phyloP scores from a whole-genome alignment of 1,140 invertebrate genomes.

The Rhyzopertha dominica region DNA sequence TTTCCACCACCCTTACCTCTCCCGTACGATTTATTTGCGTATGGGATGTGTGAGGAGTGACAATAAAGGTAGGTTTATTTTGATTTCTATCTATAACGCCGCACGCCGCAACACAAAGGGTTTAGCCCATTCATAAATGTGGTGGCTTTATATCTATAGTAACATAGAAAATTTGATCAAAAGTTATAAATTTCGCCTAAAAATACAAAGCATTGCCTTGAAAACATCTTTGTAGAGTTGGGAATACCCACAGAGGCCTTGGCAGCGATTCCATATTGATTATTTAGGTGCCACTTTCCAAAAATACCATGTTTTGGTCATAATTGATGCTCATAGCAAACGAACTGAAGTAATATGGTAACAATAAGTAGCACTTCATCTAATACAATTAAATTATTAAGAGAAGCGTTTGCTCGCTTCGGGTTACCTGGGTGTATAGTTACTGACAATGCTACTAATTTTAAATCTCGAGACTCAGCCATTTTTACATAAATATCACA shows the following conservation, averaged over 20 bases:
- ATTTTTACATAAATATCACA: no score
- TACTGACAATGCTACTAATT: no score
- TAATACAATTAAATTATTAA: slow-evolving; percentile 8
- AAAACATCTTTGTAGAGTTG: slow-evolving; percentile 26
- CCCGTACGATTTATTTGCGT: no score
- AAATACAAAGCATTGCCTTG: slow-evolving; percentile 18
- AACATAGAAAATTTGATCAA: slow-evolving; percentile 36
- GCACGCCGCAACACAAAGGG: no score
- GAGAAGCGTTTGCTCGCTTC: slow-evolving; percentile 6
- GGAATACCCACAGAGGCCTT: slow-evolving; percentile 27
- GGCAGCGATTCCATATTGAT: slow-evolving; percentile 36
- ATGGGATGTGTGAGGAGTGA: no score
- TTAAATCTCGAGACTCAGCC: no score
- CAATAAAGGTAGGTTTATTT: no score
- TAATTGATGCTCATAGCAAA: slow-evolving; percentile 32
- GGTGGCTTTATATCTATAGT: slow-evolving; percentile 47
- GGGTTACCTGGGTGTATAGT: no score
- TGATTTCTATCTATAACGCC: no score
- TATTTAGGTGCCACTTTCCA: slow-evolving; percentile 32
- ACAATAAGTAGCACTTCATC: slow-evolving; percentile 16
- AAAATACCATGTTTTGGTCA: slow-evolving; percentile 34
- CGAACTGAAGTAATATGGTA: slow-evolving; percentile 25
- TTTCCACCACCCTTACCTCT: no score
- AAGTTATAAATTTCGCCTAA: slow-evolving; percentile 13
- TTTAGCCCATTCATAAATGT: slow-evolving; percentile 47